Evolutionary conservation across 64 coral and sea anemone genomes (phyloP).

Genomic region (Trachythela sp.): DNA sequence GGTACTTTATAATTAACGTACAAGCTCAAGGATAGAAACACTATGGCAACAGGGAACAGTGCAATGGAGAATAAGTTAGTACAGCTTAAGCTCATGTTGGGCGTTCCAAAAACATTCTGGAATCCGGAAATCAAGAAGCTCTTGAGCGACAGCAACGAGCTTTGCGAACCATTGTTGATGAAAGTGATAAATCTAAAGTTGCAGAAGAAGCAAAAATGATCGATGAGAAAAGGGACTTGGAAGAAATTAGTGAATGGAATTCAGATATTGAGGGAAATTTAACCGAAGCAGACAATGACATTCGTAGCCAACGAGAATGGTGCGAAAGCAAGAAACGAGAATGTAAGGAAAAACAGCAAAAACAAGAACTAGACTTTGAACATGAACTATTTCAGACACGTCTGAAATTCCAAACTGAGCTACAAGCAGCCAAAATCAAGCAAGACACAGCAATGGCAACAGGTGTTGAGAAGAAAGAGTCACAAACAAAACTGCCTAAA

Average conservation of each 20-base stretch:
- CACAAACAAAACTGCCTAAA: neutral
- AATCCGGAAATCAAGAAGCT: neutral
- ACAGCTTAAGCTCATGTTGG: no score
- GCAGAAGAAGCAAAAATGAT: neutral
- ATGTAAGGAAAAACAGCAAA: neutral
- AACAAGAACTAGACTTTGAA: conserved; percentile 20
- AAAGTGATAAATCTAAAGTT: neutral
- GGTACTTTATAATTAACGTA: no score
- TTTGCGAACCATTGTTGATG: neutral
- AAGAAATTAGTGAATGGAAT: conserved; percentile 8
- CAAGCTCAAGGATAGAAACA: no score
- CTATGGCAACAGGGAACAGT: no score
- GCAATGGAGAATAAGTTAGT: no score
- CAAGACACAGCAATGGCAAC: neutral
- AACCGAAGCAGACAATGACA: neutral
- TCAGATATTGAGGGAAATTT: neutral
- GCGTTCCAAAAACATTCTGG: neutral
- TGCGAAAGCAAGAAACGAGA: no score
- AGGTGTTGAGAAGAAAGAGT: neutral
- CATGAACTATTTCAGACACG: neutral
- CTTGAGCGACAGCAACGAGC: neutral
- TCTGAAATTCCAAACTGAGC: conserved; percentile 11
- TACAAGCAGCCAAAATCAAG: neutral
- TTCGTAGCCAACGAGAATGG: neutral
- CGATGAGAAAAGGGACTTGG: neutral